A percentile compares a stretch with the other conserved stretches of the same genome.
phyloP scores from a whole-genome alignment of 2,797 vertebrate species.

The Mus minutoides region DNA sequence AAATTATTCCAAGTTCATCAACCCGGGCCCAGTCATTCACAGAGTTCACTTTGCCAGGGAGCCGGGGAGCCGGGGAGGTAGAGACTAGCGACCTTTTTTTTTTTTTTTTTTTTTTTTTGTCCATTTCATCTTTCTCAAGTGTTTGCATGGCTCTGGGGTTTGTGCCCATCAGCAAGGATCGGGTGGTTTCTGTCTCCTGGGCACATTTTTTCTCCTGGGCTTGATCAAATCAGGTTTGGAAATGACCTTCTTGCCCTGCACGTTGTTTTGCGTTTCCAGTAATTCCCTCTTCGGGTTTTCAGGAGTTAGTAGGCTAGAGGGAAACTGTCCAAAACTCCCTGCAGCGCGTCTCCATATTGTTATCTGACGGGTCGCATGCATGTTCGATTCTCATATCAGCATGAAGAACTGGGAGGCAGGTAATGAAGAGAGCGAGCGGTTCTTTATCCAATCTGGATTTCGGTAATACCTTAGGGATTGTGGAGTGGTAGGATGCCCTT shows the following conservation, averaged over 20 bases:
- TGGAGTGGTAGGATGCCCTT: background rate
- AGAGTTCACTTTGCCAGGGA: background rate
- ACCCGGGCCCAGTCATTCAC: background rate
- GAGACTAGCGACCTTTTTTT: background rate
- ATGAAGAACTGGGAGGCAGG: background rate
- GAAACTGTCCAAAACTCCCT: background rate
- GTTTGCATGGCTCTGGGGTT: background rate
- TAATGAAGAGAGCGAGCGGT: background rate
- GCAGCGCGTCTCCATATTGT: background rate
- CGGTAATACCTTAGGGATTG: background rate
- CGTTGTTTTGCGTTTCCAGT: background rate
- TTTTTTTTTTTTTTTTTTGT: background rate
- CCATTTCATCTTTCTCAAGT: background rate
- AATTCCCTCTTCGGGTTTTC: background rate
- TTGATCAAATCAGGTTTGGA: background rate
- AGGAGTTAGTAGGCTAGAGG: background rate
- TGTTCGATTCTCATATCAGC: background rate
- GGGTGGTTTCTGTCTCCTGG: background rate
- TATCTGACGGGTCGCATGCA: background rate
- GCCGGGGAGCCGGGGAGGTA: background rate
- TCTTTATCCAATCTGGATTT: background rate
- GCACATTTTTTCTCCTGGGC: background rate
- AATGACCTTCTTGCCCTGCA: background rate
- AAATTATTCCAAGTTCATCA: background rate
- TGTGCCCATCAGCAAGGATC: fast-evolving